Base-by-base conservation (phyloP, 2,797 vertebrate species). In the Tapirus indicus region DNA sequence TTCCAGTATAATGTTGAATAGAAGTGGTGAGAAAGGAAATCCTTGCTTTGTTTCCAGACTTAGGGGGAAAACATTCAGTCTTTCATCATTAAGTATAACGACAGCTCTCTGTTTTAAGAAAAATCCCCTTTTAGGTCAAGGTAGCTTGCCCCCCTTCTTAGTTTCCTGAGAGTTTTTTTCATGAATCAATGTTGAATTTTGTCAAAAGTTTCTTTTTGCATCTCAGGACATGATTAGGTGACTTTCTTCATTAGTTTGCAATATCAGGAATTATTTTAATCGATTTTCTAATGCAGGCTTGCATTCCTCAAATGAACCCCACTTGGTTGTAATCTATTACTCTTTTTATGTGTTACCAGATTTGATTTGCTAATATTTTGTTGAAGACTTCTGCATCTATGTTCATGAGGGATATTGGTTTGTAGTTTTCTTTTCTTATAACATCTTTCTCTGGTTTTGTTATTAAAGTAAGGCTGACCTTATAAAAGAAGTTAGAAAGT, bases 331-430 rank as follows among this genome's bases (percentile, higher is more conserved):
- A 54, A 68, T 47, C 16, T 69, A 68, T 75, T 44, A 54, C 7
- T 58, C 38, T 52, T 74, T 86, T 58, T 56, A 60, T 52, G 38
- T 86, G 6, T 78, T 89, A 10, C 8, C 74, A 7, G 21, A 90
- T 75, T 80, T 86, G 11, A 79, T 79, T 92, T 94, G 44, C 11
- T 91, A 88, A n/a, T 44, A 91, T 62, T 18, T 88, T 69, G 44
- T 49, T 88, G 35, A 88, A 16, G 13, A 35, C 47, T 80, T 96
- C 74, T 85, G 7, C 6, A n/a, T 60, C 41, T 84, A 56, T 49
- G 27, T 52, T 96, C 14, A 27, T 58, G 14, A 71, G 5, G 1
- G 7, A 78, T 87, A 66, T 5, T 64, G 25, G 14, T 29, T 38
- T 89, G 14, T 56, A 38, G 3, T 85, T 66, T 88, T 62, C 13